Conservation (phyloP, 2,113 vertebrate species). For the Dicerorhinus sumatrensis region DNA sequence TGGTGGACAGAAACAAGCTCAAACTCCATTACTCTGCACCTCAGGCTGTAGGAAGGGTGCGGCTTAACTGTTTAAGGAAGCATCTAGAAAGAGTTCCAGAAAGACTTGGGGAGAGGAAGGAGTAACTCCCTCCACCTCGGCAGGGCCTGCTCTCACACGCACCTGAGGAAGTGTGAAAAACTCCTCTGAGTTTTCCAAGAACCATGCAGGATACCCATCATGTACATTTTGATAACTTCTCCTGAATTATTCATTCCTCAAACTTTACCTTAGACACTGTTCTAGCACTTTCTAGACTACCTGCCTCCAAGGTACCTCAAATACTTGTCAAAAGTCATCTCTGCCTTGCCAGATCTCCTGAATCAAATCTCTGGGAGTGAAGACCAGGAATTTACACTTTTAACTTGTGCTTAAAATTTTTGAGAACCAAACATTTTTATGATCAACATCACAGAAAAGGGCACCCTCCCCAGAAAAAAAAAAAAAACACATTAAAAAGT, state of each 20-base stretch:
- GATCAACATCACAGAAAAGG: background rate
- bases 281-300: background rate
- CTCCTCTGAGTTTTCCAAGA: background rate
- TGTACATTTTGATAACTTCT: background rate
- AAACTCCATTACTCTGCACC: background rate
- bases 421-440: background rate
- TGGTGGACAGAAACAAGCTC: background rate
- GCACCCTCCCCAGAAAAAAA: background rate
- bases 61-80: background rate
- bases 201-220: background rate
- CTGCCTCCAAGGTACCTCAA: background rate
- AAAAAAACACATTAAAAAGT: background rate
- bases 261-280: background rate
- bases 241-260: background rate
- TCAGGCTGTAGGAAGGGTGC: background rate
- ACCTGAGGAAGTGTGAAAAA: background rate
- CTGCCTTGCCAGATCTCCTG: background rate
- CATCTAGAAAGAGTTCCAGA: background rate
- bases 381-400: background rate
- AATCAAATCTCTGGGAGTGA: background rate
- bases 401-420: conserved; percentile 13
- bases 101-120: background rate
- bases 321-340: conserved; percentile 44
- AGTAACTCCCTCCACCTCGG: background rate
- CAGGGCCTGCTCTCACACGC: background rate